A percentile compares a stretch with the other conserved stretches of the same genome.
phyloP scores from a whole-genome alignment of 2,797 vertebrate species.

The Calcarius lapponicus region DNA sequence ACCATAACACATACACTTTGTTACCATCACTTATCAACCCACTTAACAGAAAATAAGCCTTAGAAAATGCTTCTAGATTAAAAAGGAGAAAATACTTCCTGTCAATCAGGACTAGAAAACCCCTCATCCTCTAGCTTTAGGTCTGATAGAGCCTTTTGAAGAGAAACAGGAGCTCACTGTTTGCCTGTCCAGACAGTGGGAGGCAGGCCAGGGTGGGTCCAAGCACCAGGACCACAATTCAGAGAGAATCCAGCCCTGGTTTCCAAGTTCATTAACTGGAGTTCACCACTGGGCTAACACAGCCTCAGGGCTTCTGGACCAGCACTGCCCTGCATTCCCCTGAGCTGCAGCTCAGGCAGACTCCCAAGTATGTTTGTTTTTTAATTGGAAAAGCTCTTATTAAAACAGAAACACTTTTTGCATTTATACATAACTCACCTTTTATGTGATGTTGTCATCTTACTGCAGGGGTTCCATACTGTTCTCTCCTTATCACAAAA shows the following conservation, averaged over 20 bases:
- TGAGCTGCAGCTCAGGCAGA: neutral
- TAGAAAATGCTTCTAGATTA: neutral
- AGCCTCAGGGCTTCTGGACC: neutral
- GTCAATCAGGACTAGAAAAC: neutral
- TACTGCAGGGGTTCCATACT: too few relatives aligned
- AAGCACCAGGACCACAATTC: neutral
- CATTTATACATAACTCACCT: neutral
- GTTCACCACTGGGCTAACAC: neutral
- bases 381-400: conserved; percentile 1
- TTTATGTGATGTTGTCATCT: too few relatives aligned
- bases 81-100: neutral
- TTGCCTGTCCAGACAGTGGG: neutral
- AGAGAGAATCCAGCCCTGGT: fast-evolving
- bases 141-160: neutral
- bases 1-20: neutral
- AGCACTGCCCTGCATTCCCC: neutral
- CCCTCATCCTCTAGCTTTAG: neutral
- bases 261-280: neutral
- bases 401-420: neutral
- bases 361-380: neutral
- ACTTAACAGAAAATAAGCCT: neutral
- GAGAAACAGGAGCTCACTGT: neutral
- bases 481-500: too few relatives aligned
- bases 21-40: neutral
- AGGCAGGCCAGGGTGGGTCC: neutral